Base-by-base conservation (phyloP, 1,140 invertebrate species). In the Zaprionus vittiger region DNA sequence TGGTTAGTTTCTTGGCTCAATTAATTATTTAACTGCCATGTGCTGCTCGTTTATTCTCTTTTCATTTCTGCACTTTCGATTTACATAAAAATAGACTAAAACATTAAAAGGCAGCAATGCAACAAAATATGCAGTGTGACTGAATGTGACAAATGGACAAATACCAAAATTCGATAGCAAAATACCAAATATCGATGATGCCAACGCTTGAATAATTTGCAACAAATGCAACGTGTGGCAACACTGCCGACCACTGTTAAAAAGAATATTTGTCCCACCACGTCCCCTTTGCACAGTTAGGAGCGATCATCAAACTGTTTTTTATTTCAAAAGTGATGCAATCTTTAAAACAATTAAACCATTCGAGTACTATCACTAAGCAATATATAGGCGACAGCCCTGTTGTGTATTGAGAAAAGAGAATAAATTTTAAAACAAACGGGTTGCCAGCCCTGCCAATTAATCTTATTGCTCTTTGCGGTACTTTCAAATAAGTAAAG, bases 11-110 rank as follows among this genome's bases (percentile, higher is more conserved):
- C n/a, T 73, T 63, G 49, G 44, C 57, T 71, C 62, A 77, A 73
- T 63, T 81, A 69, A 26, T 81, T 79, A 44, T 75, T 70, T 6
- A 68, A 61, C 49, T 76, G 41, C 54, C 47, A 63, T 63, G 68
- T 61, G 65, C 81, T 73, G 65, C 81, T 71, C 85, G 72, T 83
- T 64, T 73, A 84, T 63, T 66, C 69, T 62, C 17, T 73, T 72
- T 76, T 67, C 61, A 72, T 76, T 78, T 80, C 60, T 61, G 44
- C 69, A 77, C 78, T 62, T 76, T 81, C 52, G 75, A 60, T 84
- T 75, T 71, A 84, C 82, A 85, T 86, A 86, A 80, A 86, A 86
- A 86, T 83, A 89, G 66, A 74, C 62, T 77, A 85, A 80, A 80
- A 83, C 67, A 79, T 75, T 79, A 80, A 79, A 62, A 65, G 26